Base-by-base conservation (phyloP, 2,888 invertebrate species). In the Cotesia congregata region DNA sequence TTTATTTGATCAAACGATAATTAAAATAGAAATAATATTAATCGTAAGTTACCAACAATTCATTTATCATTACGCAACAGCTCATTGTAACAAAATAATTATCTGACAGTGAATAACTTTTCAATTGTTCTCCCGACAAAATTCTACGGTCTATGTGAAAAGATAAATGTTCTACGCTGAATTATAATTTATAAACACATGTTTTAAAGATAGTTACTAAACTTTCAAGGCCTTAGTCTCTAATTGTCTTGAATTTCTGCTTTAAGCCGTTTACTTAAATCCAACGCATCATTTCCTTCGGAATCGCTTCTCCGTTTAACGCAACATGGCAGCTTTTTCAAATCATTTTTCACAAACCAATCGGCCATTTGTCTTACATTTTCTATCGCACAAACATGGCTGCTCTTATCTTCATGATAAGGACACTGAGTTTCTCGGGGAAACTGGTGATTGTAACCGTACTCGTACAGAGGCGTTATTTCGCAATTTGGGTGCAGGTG, bases 41-140 rank as follows among this genome's bases (percentile, higher is more conserved):
- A 50, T 50, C 7, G 12, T 50, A 50, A 12, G 50, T 50, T 50
- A 50, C 50, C 50, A 50, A 50, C 50, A 50, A 50, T 50, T 50
- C 50, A 50, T 50, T 50, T 50, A 50, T 50, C 50, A 50, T 50
- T 50, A 50, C 50, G 50, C 50, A 50, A 50, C 12, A 50, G 9
- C 50, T 50, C 50, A 50, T 50, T 50, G 50, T 50, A 50, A 50
- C 50, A 50, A 50, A 50, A 50, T 50, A 50, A 50, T 50, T 50
- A 50, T 50, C 50, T 50, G 50, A 50, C 50, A 50, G 50, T 50
- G 50, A 50, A 50, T 50, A 50, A 50, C 9, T 50, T 50, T 50
- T 50, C 50, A 50, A 50, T 50, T 50, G 50, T 50, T 50, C 50
- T 50, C 50, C 12, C 12, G 50, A 50, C 50, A 50, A 50, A 50